These are phyloP conservation scores for Melanotaenia maccullochi DNA, from an alignment of 2,797 vertebrate species.

Conservation along the genomic window DNA sequence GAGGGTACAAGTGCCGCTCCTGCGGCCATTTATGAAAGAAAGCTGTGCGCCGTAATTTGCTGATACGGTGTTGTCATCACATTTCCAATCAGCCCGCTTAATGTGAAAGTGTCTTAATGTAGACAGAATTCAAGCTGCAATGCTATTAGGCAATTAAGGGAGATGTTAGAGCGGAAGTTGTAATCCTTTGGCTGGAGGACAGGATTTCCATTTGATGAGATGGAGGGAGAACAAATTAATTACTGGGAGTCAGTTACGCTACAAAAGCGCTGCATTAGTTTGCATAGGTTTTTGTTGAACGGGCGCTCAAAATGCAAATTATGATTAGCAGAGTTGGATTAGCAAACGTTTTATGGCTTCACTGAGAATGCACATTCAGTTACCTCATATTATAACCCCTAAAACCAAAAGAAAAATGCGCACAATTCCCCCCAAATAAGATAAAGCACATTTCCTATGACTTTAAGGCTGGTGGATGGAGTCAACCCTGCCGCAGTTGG, in stretches of 20 bases:
- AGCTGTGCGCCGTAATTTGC: conserved; percentile 91
- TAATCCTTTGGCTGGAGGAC: conserved; percentile 88
- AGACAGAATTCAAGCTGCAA: conserved; percentile 95
- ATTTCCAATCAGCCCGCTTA: conserved; percentile 96
- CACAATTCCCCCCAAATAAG: too few relatives aligned
- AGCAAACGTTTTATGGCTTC: neutral
- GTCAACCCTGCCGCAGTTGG: conserved; percentile 39
- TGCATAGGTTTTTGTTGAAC: conserved; percentile 60
- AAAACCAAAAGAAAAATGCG: too few relatives aligned
- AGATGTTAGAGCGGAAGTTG: conserved; percentile 93
- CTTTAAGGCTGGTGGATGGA: neutral
- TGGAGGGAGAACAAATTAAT: conserved; percentile 92
- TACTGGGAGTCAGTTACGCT: conserved; percentile 88
- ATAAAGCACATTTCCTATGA: too few relatives aligned
- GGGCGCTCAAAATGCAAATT: conserved; percentile 66
- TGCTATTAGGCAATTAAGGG: conserved; percentile 98
- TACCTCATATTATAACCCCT: neutral
- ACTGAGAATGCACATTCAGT: neutral
- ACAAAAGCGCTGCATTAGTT: conserved; percentile 75
- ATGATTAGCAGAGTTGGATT: neutral
- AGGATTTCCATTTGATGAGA: conserved; percentile 91
- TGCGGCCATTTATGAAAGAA: conserved; percentile 90
- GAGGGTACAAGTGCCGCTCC: conserved; percentile 94
- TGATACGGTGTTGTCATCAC: conserved; percentile 97
- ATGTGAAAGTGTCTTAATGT: conserved; percentile 97